phyloP scores from a whole-genome alignment of 2,113 vertebrate genomes.

The Cryptotis parvus region DNA sequence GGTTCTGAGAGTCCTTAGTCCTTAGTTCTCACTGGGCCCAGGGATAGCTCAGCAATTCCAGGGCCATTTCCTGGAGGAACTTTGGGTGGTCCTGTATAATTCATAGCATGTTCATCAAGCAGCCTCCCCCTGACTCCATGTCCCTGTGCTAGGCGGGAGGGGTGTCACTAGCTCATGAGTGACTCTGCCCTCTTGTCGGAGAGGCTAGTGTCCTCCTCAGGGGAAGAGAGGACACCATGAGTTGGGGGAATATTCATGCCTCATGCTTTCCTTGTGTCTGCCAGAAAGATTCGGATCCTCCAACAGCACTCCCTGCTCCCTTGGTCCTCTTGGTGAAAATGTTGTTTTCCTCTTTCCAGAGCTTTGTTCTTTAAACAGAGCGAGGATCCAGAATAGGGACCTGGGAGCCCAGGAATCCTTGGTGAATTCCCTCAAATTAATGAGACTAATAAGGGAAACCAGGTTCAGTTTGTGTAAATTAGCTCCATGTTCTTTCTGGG shows the following conservation, averaged over 20 bases:
- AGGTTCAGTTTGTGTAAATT: conserved; percentile 65
- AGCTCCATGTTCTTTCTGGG: conserved; percentile 61
- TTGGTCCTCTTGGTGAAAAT: neutral
- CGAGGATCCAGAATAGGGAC: conserved; percentile 53
- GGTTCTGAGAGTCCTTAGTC: neutral
- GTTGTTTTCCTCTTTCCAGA: conserved; percentile 51
- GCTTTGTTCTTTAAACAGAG: conserved; percentile 5
- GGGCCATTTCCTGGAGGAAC: neutral
- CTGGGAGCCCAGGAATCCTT: conserved; percentile 62
- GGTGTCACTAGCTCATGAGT: rapidly evolving
- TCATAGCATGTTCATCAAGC: too few species aligned
- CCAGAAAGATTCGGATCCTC: neutral
- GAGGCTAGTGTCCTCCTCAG: neutral
- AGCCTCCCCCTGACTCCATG: neutral
- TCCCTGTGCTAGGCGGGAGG: neutral
- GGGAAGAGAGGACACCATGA: neutral
- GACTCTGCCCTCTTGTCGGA: neutral
- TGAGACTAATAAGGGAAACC: conserved; percentile 56
- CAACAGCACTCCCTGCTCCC: neutral
- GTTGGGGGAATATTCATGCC: neutral
- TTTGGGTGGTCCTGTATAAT: neutral
- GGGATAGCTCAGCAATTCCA: neutral
- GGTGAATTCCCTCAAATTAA: conserved; percentile 73
- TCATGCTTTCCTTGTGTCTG: neutral
- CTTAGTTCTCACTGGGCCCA: neutral